Conservation (phyloP, 2,113 vertebrate genomes). For the Podarcis cretensis region DNA sequence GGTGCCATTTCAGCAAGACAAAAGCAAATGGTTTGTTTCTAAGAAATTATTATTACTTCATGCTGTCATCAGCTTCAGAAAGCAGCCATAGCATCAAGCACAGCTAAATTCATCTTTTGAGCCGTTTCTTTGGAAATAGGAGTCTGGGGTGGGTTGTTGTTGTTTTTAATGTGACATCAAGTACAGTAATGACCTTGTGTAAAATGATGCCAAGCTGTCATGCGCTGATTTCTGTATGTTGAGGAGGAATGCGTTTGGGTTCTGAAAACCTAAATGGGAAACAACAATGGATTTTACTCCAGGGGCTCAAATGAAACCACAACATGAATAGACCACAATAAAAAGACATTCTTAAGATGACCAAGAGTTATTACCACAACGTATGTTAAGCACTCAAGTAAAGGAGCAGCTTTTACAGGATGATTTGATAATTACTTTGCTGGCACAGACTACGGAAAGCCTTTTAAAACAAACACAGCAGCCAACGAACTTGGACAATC, state of each 20-base stretch:
- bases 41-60: not conserved
- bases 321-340: not conserved
- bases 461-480: not conserved
- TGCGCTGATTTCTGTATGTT: not conserved
- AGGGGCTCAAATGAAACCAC: not conserved
- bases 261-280: not conserved
- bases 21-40: not conserved
- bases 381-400: not conserved
- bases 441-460: not conserved
- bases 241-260: not conserved
- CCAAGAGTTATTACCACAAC: not conserved
- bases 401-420: not conserved
- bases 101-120: not conserved
- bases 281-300: not conserved
- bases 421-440: not conserved
- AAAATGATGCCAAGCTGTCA: not conserved
- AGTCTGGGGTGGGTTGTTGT: not conserved
- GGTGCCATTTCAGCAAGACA: not conserved
- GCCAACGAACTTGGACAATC: not conserved
- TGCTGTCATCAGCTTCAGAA: not conserved
- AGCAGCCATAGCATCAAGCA: too few relatives aligned
- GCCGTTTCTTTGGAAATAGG: not conserved
- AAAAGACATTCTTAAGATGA: not conserved
- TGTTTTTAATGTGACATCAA: not conserved
- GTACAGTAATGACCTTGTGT: not conserved